These are phyloP conservation scores for Drosophila neutralis DNA, from an alignment of 2,888 invertebrate species.

Conservation along the genomic window DNA sequence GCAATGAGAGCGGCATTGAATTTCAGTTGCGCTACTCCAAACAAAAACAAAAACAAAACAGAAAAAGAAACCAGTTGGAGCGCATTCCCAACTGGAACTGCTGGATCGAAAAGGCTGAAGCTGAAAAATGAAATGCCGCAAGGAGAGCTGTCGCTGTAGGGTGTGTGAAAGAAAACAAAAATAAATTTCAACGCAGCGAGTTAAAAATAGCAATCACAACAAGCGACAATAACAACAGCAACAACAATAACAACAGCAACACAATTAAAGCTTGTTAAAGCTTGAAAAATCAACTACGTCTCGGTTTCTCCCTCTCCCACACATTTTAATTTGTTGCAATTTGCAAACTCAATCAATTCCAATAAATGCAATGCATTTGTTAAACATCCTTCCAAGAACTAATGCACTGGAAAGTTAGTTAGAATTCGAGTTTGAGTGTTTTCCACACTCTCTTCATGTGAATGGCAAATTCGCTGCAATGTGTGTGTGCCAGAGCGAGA, in stretches of 20 bases:
- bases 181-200: slow-evolving; percentile 35
- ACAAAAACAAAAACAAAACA: slow-evolving; percentile 13
- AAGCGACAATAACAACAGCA: slow-evolving; percentile 8
- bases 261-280: slow-evolving; percentile 45
- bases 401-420: not conserved
- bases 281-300: not conserved
- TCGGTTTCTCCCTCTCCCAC: not conserved
- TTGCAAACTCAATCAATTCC: slow-evolving; percentile 1
- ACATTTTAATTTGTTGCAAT: not conserved
- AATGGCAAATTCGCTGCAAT: slow-evolving; percentile 9
- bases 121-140: slow-evolving; percentile 32
- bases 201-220: slow-evolving; percentile 53
- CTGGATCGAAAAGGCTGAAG: slow-evolving; percentile 7
- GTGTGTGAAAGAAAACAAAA: slow-evolving; percentile 33
- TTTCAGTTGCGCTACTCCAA: slow-evolving; percentile 12
- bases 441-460: slow-evolving; percentile 2
- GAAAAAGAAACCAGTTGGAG: slow-evolving; percentile 24
- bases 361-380: slow-evolving; percentile 4
- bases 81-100: slow-evolving; percentile 25
- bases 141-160: slow-evolving; percentile 12
- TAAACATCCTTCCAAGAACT: slow-evolving; percentile 1
- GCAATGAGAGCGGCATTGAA: slow-evolving; percentile 22
- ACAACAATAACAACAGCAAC: slow-evolving; percentile 28
- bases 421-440: not conserved
- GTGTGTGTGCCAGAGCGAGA: not conserved